A percentile compares a stretch with the other conserved stretches of the same genome.
These are phyloP conservation scores for Machaerirhynchus nigripectus DNA, from an alignment of 2,113 vertebrate species.

Conservation along the genomic window DNA sequence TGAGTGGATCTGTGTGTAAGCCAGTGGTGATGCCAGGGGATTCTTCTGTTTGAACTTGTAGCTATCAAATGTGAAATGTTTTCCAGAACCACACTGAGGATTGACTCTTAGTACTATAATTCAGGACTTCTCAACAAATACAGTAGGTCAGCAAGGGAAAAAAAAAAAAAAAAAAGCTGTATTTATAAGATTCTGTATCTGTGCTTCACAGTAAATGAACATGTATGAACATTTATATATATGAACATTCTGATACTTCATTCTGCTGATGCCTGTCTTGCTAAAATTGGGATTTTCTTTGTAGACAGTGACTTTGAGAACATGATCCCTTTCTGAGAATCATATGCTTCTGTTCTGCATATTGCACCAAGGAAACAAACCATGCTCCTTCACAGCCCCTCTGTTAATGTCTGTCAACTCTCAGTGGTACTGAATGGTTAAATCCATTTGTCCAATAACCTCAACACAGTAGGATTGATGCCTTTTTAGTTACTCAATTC, in stretches of 20 bases:
- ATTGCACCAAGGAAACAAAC: neutral
- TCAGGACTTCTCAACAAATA: neutral
- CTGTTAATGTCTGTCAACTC: neutral
- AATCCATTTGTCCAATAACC: neutral
- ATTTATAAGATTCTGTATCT: neutral
- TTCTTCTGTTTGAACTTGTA: neutral
- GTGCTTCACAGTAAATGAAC: neutral
- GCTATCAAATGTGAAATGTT: neutral
- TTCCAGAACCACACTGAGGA: neutral
- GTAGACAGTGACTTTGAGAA: neutral
- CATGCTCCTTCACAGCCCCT: neutral
- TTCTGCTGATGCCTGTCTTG: neutral
- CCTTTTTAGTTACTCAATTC: neutral
- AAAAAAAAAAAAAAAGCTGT: neutral
- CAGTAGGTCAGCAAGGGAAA: neutral
- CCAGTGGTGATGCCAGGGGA: neutral
- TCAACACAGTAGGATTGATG: neutral
- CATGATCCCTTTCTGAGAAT: neutral
- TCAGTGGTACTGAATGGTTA: neutral
- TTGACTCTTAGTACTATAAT: neutral
- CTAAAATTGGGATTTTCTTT: neutral
- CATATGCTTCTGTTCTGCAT: neutral
- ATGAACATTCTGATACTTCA: neutral
- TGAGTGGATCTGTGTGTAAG: conserved; percentile 5
- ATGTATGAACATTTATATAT: neutral